A percentile compares a stretch with the other conserved stretches of the same genome.
These are phyloP conservation scores for Argyresthia goedartella DNA, from an alignment of 2,888 invertebrate species.

Conservation along the genomic window DNA sequence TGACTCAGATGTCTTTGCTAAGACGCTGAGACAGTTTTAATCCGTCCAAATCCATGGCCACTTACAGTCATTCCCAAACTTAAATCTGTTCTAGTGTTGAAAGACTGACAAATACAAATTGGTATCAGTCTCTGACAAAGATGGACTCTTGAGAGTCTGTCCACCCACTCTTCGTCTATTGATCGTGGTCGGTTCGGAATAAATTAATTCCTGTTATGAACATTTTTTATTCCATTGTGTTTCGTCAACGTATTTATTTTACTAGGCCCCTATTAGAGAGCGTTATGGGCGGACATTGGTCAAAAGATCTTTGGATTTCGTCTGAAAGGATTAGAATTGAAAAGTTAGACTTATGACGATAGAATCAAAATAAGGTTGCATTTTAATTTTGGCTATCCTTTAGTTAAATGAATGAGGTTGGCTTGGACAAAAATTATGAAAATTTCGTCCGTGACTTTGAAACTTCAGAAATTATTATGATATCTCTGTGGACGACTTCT, in stretches of 20 bases:
- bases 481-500: no score
- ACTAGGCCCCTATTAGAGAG: slow-evolving; percentile 34
- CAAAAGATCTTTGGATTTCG: slow-evolving; percentile 36
- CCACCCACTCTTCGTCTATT: slow-evolving; percentile 66
- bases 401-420: neutral
- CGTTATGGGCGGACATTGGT: slow-evolving; percentile 61
- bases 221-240: slow-evolving; percentile 62
- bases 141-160: slow-evolving; percentile 68
- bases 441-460: no score
- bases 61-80: slow-evolving; percentile 41
- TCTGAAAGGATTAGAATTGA: slow-evolving; percentile 18
- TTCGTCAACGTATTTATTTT: slow-evolving; percentile 52
- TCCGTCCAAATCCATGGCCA: slow-evolving; percentile 30
- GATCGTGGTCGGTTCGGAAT: slow-evolving; percentile 59
- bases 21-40: slow-evolving; percentile 21
- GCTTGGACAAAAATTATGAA: neutral
- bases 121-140: slow-evolving; percentile 69
- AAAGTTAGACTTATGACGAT: slow-evolving; percentile 14
- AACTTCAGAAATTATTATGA: no score
- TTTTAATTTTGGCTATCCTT: neutral
- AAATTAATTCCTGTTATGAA: slow-evolving; percentile 69
- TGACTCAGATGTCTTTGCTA: neutral
- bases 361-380: neutral
- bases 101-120: slow-evolving; percentile 67
- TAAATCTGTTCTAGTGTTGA: slow-evolving; percentile 57